These are phyloP conservation scores for Neosalanx taihuensis DNA, from an alignment of 2,797 vertebrate species.

Conservation along the genomic window DNA sequence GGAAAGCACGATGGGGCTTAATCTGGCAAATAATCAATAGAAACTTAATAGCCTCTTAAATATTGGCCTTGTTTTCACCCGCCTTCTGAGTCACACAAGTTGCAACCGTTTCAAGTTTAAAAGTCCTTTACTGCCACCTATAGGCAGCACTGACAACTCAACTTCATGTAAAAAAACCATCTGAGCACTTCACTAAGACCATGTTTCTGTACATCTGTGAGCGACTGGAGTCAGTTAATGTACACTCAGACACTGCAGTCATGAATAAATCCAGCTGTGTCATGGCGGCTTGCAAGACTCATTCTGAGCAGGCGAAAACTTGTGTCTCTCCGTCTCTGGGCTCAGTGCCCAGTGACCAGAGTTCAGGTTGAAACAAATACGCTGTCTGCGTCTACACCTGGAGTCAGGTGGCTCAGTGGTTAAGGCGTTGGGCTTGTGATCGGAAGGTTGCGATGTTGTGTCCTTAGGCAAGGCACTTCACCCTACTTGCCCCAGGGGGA, in stretches of 20 bases:
- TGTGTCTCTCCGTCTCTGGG: not conserved
- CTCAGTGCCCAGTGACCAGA: too few relatives aligned
- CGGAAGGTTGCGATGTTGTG: too few relatives aligned
- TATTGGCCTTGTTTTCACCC: not conserved
- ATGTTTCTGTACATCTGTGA: not conserved
- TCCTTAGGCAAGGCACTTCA: too few relatives aligned
- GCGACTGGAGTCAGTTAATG: not conserved
- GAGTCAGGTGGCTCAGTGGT: too few relatives aligned
- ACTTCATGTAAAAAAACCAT: too few relatives aligned
- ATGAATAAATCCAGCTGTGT: not conserved
- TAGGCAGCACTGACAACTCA: not conserved
- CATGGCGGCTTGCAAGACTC: not conserved
- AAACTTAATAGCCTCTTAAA: not conserved
- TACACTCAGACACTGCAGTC: not conserved
- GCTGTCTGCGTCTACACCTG: not conserved
- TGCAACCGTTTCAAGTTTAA: not conserved
- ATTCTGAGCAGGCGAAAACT: not conserved
- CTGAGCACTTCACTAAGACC: not conserved
- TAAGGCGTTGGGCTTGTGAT: too few relatives aligned
- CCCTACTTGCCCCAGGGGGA: too few relatives aligned
- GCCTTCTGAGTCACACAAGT: not conserved
- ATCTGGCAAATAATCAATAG: conserved; percentile 10
- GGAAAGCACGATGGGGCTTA: not conserved
- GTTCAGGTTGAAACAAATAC: not conserved
- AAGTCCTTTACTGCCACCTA: conserved; percentile 10